Conservation (phyloP, 2,888 invertebrate species). For the Brachycybe producta region DNA sequence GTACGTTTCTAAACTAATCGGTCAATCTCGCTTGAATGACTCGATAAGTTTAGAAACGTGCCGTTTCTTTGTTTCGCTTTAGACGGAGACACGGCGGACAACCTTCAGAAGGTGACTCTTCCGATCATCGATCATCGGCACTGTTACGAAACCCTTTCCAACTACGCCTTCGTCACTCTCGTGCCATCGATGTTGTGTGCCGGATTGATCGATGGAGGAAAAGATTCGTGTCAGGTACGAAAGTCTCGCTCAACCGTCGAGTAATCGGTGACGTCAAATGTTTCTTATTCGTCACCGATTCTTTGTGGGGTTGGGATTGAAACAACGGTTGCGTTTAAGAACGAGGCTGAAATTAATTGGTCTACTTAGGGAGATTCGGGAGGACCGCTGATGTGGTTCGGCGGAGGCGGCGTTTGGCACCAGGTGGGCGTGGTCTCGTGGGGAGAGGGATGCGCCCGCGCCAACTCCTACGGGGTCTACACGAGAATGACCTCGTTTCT, state of each 20-base stretch:
- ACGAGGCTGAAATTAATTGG: neutral
- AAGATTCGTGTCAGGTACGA: constrained; percentile 11
- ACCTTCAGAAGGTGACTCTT: constrained; percentile 8
- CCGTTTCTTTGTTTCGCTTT: neutral
- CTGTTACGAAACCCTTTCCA: constrained; percentile 3
- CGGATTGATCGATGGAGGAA: constrained; percentile 7
- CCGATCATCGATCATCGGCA: constrained; percentile 7
- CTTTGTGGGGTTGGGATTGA: neutral
- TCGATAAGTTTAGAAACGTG: too few relatives aligned
- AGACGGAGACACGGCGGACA: constrained; percentile 11
- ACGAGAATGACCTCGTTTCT: constrained; percentile 9
- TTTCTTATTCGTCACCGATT: neutral
- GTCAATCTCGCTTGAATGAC: too few relatives aligned
- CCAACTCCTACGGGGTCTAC: constrained; percentile 15
- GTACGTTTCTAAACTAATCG: too few relatives aligned
- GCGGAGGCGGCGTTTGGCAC: constrained; percentile 7
- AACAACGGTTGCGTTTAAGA: too few relatives aligned
- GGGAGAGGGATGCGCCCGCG: constrained; percentile 13
- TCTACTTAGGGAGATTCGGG: constrained; percentile 13
- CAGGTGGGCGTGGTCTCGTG: constrained; percentile 12
- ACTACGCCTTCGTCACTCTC: constrained; percentile 10
- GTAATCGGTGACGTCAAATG: neutral
- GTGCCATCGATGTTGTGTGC: constrained; percentile 13
- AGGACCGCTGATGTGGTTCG: constrained; percentile 9
- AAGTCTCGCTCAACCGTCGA: neutral